These are phyloP conservation scores for Eupithecia centaureata DNA, from an alignment of 2,888 invertebrate genomes.

Conservation along the genomic window DNA sequence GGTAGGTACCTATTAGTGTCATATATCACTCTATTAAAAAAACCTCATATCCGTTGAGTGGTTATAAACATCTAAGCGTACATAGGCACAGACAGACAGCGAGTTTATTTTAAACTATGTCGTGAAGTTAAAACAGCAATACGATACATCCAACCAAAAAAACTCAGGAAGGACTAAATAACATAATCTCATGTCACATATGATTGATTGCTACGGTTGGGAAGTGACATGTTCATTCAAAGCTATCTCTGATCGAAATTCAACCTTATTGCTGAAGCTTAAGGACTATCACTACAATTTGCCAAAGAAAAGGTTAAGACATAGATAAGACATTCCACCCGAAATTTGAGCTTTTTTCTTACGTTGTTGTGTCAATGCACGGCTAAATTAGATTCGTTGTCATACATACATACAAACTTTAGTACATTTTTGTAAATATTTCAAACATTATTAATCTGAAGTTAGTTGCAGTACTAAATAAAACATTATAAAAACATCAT, in stretches of 20 bases:
- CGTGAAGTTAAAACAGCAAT: slow-evolving; percentile 38
- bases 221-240: slow-evolving; percentile 24
- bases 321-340: background rate
- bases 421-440: too few species aligned
- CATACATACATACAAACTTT: too few species aligned
- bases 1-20: too few species aligned
- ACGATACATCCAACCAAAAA: slow-evolving; percentile 44
- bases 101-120: too few species aligned
- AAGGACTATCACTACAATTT: background rate
- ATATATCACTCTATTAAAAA: too few species aligned
- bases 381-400: too few species aligned
- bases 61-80: too few species aligned
- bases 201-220: slow-evolving; percentile 59
- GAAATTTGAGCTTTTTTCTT: background rate
- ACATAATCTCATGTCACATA: slow-evolving; percentile 52
- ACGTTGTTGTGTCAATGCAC: background rate
- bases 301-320: background rate
- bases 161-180: slow-evolving; percentile 32
- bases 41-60: too few species aligned
- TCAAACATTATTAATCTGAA: too few species aligned
- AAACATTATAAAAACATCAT: too few species aligned
- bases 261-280: background rate
- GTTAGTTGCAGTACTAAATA: too few species aligned
- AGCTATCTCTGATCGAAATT: slow-evolving; percentile 14
- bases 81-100: too few species aligned